phyloP scores from a whole-genome alignment of 2,888 invertebrate species.

The Magallana nippona region DNA sequence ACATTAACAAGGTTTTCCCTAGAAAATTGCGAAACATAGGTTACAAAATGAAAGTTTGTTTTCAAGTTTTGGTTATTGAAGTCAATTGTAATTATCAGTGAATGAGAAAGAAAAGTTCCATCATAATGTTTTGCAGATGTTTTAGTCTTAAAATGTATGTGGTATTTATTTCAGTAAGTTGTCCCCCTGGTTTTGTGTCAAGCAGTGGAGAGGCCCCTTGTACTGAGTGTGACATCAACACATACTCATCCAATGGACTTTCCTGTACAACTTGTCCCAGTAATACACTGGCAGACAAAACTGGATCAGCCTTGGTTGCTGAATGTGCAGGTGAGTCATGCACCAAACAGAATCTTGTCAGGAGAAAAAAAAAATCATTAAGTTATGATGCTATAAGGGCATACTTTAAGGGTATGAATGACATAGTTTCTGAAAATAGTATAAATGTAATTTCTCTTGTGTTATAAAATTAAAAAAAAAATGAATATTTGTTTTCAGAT shows the following conservation, averaged over 20 bases:
- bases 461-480: too few relatives aligned
- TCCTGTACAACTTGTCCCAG: slow-evolving; percentile 62
- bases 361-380: too few relatives aligned
- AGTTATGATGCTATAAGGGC: too few relatives aligned
- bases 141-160: background rate
- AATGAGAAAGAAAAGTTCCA: too few relatives aligned
- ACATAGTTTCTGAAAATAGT: too few relatives aligned
- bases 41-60: too few relatives aligned
- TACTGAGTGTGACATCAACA: slow-evolving; percentile 60
- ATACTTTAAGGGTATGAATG: too few relatives aligned
- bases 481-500: slow-evolving; percentile 45
- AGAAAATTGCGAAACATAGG: too few relatives aligned
- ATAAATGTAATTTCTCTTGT: too few relatives aligned
- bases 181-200: slow-evolving; percentile 57
- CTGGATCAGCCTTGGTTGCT: slow-evolving; percentile 52
- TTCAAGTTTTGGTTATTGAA: too few relatives aligned
- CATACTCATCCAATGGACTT: slow-evolving; percentile 60
- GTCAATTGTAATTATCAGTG: too few relatives aligned
- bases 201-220: slow-evolving; percentile 63
- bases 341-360: background rate
- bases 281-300: slow-evolving; percentile 53
- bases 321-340: slow-evolving; percentile 62
- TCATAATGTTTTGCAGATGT: background rate
- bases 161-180: slow-evolving; percentile 58
- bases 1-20: too few relatives aligned